Evolutionary conservation across 1,140 invertebrate species (phyloP), one percentile per base, ranked within the genome.

Genomic region (Sipha flava): DNA sequence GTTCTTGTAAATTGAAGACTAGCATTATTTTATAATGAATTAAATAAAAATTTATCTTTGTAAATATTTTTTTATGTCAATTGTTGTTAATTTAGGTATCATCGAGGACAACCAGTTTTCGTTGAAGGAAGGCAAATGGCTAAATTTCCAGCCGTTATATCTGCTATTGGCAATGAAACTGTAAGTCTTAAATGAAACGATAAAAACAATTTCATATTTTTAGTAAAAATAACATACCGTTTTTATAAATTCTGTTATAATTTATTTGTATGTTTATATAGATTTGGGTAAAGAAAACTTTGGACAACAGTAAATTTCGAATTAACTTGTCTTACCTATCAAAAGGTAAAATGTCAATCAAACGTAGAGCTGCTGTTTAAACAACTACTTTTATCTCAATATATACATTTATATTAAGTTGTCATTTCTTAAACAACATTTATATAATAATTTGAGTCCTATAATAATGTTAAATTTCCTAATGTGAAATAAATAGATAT

Each of bases 81-180:
- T 43, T 34, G 34, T 73, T 73, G 21, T 37, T 21, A 18, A 52
- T 85, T 43, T 80, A 91, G 91, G 90, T 98, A 93, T 86, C 95
- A 97, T 85, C 89, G 95, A 80, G 96, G 96, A 3, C 95, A 97
- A 86, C 91, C 93, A 81, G 91, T 98, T 34, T 95, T 93, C 86
- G 92, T 97, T 7, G 95, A 96, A 86, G 94, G 94, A 37, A 92
- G 93, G 82, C 94, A 96, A 83, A 87, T 91, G 81, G 88, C 90
- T 0, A 91, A 93, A 83, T 94, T 95, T 84, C 90, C 92, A 80
- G 95, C 92, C 3, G 91, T 94, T 82, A 96, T 98, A 84, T 93
- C 93, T 49, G 92, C 93, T 31, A 95, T 98, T 82, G 93, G 93
- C 80, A 92, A 91, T 64, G 94, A 96, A 87, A 92, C 92, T 86